Evolutionary conservation across 2,888 invertebrate genomes (phyloP).

Genomic region (Drosophila anomelani): DNA sequence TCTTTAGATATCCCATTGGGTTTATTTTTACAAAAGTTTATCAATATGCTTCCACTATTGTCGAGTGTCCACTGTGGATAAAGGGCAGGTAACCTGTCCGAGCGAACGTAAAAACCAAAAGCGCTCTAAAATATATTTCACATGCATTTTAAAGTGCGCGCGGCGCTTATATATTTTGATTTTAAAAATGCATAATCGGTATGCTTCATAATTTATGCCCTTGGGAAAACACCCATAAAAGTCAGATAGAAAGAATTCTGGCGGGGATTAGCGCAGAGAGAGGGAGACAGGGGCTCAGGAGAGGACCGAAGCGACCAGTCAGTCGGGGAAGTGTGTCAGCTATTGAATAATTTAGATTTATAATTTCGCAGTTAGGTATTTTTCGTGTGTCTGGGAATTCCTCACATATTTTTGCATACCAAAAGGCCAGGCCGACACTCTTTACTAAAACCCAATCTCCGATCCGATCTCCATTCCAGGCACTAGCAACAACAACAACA

Average conservation of each 20-base stretch:
- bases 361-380: constrained; percentile 53
- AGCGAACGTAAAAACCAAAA: constrained; percentile 70
- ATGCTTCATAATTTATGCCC: constrained; percentile 68
- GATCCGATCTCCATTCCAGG: constrained; percentile 38
- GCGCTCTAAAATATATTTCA: constrained; percentile 63
- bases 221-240: constrained; percentile 11
- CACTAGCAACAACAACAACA: constrained; percentile 34
- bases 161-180: constrained; percentile 41
- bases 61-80: constrained; percentile 17
- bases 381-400: constrained; percentile 63
- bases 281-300: neutral
- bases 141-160: constrained; percentile 70
- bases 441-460: constrained; percentile 39
- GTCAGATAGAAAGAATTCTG: constrained; percentile 3
- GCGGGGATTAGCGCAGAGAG: constrained; percentile 3
- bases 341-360: constrained; percentile 59
- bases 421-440: constrained; percentile 62
- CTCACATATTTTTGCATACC: constrained; percentile 76
- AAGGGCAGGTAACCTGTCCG: constrained; percentile 73
- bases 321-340: constrained; percentile 49
- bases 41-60: neutral
- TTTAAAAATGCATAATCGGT: constrained; percentile 75
- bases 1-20: neutral
- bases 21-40: neutral
- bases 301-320: constrained; percentile 5